Percentiles rank a stretch among this genome's conserved stretches.
Evolutionary conservation across 1,140 invertebrate species (phyloP).

Genomic region (Cyclargus thomasi): DNA sequence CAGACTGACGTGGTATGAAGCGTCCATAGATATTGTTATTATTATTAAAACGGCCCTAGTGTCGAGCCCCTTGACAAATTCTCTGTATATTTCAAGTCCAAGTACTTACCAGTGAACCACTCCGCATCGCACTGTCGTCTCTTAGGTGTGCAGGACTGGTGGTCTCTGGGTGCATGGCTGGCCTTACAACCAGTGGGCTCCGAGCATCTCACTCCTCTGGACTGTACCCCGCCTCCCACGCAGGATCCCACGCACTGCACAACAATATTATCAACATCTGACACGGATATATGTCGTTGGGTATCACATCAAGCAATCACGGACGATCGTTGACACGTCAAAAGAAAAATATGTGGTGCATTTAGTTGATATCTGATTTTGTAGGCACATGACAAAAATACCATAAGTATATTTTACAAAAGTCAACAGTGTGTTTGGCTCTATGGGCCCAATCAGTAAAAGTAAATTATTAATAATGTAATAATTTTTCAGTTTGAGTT

Average conservation of each 20-base stretch:
- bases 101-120: slow-evolving; percentile 75
- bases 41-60: too few species aligned
- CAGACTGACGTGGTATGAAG: too few species aligned
- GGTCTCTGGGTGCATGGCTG: slow-evolving; percentile 66
- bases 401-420: too few species aligned
- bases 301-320: background rate
- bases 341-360: background rate
- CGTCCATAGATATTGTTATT: too few species aligned
- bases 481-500: too few species aligned
- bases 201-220: slow-evolving; percentile 78
- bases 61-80: background rate
- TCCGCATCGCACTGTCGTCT: slow-evolving; percentile 74
- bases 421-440: too few species aligned
- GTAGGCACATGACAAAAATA: too few species aligned
- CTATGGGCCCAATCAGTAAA: too few species aligned
- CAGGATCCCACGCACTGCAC: slow-evolving; percentile 76
- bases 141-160: slow-evolving; percentile 75
- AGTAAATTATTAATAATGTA: too few species aligned
- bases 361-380: background rate
- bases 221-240: slow-evolving; percentile 78
- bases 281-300: background rate
- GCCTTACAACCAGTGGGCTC: slow-evolving; percentile 73
- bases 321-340: background rate
- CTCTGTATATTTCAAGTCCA: background rate
- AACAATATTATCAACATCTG: slow-evolving; percentile 16